Evolutionary conservation across 53 echinoderm and acorn worm species (phyloP).

Genomic region (Patiria pectinifera): DNA sequence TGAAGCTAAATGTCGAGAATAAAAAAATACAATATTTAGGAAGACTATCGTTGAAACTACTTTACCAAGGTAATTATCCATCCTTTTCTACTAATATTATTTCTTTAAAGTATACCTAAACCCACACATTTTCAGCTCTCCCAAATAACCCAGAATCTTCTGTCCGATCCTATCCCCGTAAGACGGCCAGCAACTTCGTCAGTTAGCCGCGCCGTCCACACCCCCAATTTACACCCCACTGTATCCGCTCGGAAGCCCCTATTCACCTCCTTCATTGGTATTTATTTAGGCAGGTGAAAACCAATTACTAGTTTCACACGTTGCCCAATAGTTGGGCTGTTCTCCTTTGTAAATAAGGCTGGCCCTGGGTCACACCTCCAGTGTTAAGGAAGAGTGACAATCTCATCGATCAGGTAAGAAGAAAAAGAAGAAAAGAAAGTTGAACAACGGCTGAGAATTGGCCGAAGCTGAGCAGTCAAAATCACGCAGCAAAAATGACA

Average conservation of each 20-base stretch:
- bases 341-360: constrained; percentile 67
- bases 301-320: constrained; percentile 88
- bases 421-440: not conserved
- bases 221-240: not conserved
- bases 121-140: not conserved
- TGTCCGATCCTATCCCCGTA: not conserved
- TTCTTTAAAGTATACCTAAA: not conserved
- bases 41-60: no score
- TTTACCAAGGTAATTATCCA: no score
- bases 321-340: constrained; percentile 54
- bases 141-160: not conserved
- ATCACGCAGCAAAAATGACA: not conserved
- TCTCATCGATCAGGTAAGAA: constrained; percentile 69
- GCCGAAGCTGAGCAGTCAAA: constrained; percentile 1
- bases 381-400: constrained; percentile 65
- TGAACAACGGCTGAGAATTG: constrained; percentile 24
- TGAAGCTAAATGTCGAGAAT: no score
- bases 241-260: constrained; percentile 30
- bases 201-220: not conserved
- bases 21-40: no score
- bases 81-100: not conserved
- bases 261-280: constrained; percentile 74
- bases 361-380: constrained; percentile 46
- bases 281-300: constrained; percentile 92
- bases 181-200: not conserved